Evolutionary conservation across 2,797 vertebrate species (phyloP), one percentile per base, ranked within the genome.

Genomic region (Falco cherrug): DNA sequence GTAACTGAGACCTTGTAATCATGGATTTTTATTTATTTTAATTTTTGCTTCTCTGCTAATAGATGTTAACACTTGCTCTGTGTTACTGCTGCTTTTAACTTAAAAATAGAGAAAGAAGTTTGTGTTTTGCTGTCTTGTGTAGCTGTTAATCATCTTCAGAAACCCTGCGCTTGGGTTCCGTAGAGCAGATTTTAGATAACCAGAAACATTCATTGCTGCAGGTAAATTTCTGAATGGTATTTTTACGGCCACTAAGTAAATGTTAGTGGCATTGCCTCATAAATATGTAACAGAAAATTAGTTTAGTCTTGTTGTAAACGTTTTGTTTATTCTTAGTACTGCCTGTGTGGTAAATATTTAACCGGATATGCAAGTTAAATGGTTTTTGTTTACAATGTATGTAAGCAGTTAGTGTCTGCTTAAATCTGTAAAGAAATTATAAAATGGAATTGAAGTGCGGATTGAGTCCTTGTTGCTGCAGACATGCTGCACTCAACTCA

Each of bases 141-240:
- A 85, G 75, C 60, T 96, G 54, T 89, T 95, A 86, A 61, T 90
- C 61, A 61, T 92, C 33, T 83, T 84, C 68, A 95, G 89, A 86
- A 92, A 90, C 37, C 25, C 43, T 70, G 74, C 8, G 47, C 54
- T 94, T 97, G 68, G 50, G 75, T 97, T 88, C 67, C 47, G 28
- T 68, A 89, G 74, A 90, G 68, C 79, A 96, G 54, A 74, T 88
- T 94, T 95, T 96, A 97, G 94, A 88, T 93, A 94, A 95, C 57
- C 39, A 86, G 78, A 87, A 96, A 91, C 24, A 54, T 64, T 80
- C 16, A 61, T 74, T 95, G 60, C 64, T 67, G 67, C 57, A 87
- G 80, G 54, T 91, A 71, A 87, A 94, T 48, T 92, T 96, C 63
- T 61, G 82, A 75, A 43, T 43, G 24, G 26, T 35, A 41, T 56